A percentile compares a stretch with the other conserved stretches of the same genome.
Conservation (phyloP, 2,797 vertebrate species). For the Artibeus jamaicensis region DNA sequence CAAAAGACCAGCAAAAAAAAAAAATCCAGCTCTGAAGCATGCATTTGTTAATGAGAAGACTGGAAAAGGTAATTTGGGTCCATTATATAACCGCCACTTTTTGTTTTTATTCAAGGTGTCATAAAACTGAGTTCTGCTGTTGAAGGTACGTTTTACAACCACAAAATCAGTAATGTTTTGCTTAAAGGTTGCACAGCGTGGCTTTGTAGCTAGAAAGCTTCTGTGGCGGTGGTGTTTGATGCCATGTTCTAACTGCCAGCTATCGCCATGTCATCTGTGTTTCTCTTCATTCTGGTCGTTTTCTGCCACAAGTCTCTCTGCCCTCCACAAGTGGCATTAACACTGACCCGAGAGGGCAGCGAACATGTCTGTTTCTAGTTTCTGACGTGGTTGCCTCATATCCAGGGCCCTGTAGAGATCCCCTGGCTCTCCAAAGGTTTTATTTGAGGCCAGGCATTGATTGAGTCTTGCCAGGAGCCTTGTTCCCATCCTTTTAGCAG, state of each 20-base stretch:
- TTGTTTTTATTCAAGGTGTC: slow-evolving; percentile 80
- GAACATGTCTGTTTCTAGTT: not conserved
- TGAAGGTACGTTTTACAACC: slow-evolving; percentile 76
- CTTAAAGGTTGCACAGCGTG: slow-evolving; percentile 60
- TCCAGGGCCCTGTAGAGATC: not conserved
- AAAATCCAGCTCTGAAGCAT: slow-evolving; percentile 26
- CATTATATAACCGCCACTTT: slow-evolving; percentile 71
- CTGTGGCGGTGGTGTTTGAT: slow-evolving; percentile 63
- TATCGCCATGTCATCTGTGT: slow-evolving; percentile 51
- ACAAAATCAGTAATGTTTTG: slow-evolving; percentile 48
- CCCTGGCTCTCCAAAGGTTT: not conserved
- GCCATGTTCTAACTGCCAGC: slow-evolving; percentile 50
- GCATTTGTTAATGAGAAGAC: not conserved
- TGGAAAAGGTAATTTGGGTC: not conserved
- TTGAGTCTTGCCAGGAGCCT: not conserved
- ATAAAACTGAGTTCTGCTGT: slow-evolving; percentile 80
- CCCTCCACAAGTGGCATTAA: not conserved
- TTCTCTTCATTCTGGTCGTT: slow-evolving; percentile 50
- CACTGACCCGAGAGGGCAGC: not conserved
- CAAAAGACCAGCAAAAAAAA: not conserved
- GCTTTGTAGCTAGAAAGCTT: slow-evolving; percentile 66
- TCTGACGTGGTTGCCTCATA: not conserved
- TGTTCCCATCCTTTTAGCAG: not conserved
- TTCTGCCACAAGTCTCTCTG: slow-evolving; percentile 18
- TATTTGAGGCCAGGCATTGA: not conserved